These are phyloP conservation scores for Globodera rostochiensis DNA, from an alignment of 1,140 invertebrate species.

Conservation along the genomic window DNA sequence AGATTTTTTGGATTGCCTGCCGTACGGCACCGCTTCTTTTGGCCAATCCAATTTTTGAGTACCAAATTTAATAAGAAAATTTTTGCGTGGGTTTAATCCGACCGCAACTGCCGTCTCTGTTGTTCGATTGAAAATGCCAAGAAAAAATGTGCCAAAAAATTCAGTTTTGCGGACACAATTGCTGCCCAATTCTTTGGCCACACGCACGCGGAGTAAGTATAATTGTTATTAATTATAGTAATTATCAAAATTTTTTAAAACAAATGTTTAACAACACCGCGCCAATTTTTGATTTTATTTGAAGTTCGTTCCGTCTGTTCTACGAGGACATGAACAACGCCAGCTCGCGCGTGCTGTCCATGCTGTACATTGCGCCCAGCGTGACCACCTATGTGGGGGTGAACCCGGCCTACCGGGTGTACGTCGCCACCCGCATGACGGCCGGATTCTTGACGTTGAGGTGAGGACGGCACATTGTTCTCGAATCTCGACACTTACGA, in stretches of 20 bases:
- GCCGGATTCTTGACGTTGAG: conserved; percentile 27
- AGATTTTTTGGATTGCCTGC: too few species aligned
- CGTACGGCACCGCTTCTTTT: too few species aligned
- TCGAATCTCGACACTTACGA: too few species aligned
- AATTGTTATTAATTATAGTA: too few species aligned
- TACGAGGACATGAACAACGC: conserved; percentile 63
- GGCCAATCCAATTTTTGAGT: too few species aligned
- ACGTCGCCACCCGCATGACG: conserved; percentile 46
- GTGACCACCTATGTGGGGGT: conserved; percentile 59
- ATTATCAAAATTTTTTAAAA: too few species aligned
- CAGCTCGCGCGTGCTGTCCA: conserved; percentile 30
- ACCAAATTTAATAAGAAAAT: too few species aligned
- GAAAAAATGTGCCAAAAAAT: too few species aligned
- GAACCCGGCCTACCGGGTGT: conserved; percentile 62
- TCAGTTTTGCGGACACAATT: conserved; percentile 82
- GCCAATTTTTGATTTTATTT: not conserved
- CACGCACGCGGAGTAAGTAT: conserved; percentile 78
- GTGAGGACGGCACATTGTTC: not conserved
- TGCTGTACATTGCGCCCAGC: conserved; percentile 57
- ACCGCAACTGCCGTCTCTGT: too few species aligned
- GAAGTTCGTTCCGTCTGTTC: conserved; percentile 78
- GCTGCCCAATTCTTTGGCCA: conserved; percentile 92
- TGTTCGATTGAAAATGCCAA: too few species aligned
- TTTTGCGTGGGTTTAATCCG: too few species aligned
- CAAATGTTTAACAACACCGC: not conserved